Evolutionary conservation across 2,888 invertebrate species (phyloP).

Genomic region (Drosophila diplacantha): DNA sequence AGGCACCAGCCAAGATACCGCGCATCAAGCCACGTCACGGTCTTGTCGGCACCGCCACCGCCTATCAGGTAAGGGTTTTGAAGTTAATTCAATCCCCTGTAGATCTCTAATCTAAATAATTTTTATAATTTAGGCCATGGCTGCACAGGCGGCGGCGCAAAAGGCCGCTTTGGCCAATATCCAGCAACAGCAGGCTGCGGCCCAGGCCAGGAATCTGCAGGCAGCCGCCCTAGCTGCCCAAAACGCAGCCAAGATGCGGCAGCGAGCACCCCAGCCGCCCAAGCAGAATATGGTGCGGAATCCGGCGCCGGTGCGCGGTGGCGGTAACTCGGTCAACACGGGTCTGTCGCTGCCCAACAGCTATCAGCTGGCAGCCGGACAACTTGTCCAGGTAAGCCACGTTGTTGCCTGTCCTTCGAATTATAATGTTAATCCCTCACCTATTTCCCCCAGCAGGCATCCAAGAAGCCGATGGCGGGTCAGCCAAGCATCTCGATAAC

Average conservation of each 20-base stretch:
- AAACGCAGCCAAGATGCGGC: conserved; percentile 75
- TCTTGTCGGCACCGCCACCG: conserved; percentile 78
- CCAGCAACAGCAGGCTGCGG: conserved; percentile 75
- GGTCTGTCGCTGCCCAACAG: conserved; percentile 76
- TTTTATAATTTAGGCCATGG: conserved; percentile 74
- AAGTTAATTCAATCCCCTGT: too few relatives aligned
- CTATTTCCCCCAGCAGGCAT: conserved; percentile 46
- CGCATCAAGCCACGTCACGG: conserved; percentile 79
- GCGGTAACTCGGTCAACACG: conserved; percentile 70
- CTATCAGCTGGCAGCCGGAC: conserved; percentile 76
- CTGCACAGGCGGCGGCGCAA: conserved; percentile 78
- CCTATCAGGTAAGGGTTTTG: conserved; percentile 75
- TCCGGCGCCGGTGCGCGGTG: conserved; percentile 70
- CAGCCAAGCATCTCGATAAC: conserved; percentile 95
- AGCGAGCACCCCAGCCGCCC: conserved; percentile 71
- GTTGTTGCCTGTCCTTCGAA: not conserved
- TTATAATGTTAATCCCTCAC: not conserved
- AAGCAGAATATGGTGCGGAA: conserved; percentile 67
- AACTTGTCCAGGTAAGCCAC: conserved; percentile 74
- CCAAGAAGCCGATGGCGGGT: conserved; percentile 74
- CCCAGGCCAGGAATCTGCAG: conserved; percentile 75
- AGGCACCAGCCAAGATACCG: conserved; percentile 95
- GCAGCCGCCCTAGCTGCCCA: conserved; percentile 75
- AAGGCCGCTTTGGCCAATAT: conserved; percentile 77
- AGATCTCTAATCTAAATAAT: not conserved